Evolutionary conservation across 2,797 vertebrate genomes (phyloP).

Genomic region (Hirundo rustica): DNA sequence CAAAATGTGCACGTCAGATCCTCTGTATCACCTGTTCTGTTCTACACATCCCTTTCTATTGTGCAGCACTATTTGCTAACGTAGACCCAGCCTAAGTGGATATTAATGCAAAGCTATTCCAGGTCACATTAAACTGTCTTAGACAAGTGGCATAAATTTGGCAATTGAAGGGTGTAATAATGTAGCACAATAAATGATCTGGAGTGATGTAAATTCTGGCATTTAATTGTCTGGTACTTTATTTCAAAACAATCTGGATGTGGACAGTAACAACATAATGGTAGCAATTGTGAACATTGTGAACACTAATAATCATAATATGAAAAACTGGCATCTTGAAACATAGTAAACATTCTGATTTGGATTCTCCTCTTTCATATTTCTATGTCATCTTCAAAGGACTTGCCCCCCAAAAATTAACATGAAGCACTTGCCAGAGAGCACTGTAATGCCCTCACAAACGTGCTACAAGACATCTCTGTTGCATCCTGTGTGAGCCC

Average conservation of each 20-base stretch:
- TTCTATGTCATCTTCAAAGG: not conserved
- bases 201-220: conserved; percentile 22
- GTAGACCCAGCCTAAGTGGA: not conserved
- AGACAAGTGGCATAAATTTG: not conserved
- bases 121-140: not conserved
- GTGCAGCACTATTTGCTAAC: not conserved
- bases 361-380: not conserved
- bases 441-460: not conserved
- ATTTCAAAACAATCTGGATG: conserved; percentile 29
- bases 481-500: not conserved
- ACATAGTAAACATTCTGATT: not conserved
- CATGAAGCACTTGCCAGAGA: not conserved
- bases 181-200: not conserved
- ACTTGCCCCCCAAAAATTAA: not conserved
- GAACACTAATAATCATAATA: not conserved
- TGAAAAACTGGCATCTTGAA: not conserved
- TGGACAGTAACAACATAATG: not conserved
- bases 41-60: not conserved
- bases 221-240: conserved; percentile 43
- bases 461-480: not conserved
- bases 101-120: conserved; percentile 17
- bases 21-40: not conserved
- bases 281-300: not conserved
- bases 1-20: not conserved
- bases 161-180: not conserved